phyloP scores from a whole-genome alignment of 2,797 vertebrate genomes.

The Sebastes paucispinis region DNA sequence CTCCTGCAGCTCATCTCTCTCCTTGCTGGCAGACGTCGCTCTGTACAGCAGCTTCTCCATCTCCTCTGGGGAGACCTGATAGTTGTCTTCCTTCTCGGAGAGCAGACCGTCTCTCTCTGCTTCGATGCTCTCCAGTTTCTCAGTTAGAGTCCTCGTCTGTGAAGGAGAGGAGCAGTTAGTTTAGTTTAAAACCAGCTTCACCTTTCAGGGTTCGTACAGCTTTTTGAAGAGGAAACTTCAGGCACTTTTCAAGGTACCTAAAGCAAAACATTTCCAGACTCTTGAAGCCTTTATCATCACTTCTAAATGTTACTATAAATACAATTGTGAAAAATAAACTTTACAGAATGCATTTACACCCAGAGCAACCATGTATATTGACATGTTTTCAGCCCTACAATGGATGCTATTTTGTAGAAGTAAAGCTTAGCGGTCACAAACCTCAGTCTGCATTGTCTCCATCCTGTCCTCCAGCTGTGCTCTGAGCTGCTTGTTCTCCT shows the following conservation, averaged over 20 bases:
- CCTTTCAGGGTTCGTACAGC: too few relatives aligned
- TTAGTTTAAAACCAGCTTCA: too few relatives aligned
- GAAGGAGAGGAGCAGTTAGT: neutral
- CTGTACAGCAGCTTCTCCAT: slow-evolving; percentile 47
- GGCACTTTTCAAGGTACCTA: too few relatives aligned
- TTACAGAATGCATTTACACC: too few relatives aligned
- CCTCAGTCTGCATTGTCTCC: slow-evolving; percentile 30
- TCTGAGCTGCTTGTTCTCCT: slow-evolving; percentile 75
- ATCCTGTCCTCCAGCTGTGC: slow-evolving; percentile 61
- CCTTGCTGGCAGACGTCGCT: slow-evolving; percentile 67
- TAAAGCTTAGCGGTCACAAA: neutral
- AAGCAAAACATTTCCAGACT: too few relatives aligned
- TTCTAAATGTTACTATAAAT: too few relatives aligned
- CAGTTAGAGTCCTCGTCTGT: slow-evolving; percentile 1
- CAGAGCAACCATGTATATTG: too few relatives aligned
- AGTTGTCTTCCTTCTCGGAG: neutral
- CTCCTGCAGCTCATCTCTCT: slow-evolving; percentile 80
- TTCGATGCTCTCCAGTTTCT: neutral
- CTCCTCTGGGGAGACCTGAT: slow-evolving; percentile 28
- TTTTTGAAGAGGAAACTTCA: too few relatives aligned
- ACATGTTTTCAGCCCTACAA: neutral
- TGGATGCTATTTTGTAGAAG: too few relatives aligned
- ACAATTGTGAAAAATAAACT: too few relatives aligned
- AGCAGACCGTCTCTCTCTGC: neutral
- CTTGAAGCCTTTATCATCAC: too few relatives aligned